Percentiles rank a stretch among this genome's conserved stretches.
These are phyloP conservation scores for Bostrychus sinensis DNA, from an alignment of 2,113 vertebrate genomes.

Conservation along the genomic window DNA sequence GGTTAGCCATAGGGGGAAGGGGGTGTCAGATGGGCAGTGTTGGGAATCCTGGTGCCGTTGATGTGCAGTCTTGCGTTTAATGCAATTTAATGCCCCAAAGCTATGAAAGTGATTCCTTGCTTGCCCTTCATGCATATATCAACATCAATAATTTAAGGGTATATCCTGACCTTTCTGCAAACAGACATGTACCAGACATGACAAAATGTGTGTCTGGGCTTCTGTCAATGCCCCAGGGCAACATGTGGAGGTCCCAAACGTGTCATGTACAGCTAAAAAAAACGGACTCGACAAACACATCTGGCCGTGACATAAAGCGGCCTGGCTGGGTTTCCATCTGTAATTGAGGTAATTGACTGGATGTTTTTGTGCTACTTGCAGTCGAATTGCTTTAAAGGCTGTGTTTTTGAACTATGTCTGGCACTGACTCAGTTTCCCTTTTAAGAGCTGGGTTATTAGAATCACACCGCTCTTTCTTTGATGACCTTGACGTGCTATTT, in stretches of 20 bases:
- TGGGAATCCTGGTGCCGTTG: conserved; percentile 56
- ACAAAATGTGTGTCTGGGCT: conserved; percentile 21
- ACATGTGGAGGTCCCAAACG: conserved; percentile 1
- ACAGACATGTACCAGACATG: conserved; percentile 18
- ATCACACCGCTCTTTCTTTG: conserved; percentile 35
- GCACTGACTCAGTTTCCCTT: conserved; percentile 27
- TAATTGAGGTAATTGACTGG: conserved; percentile 59
- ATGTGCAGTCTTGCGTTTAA: conserved; percentile 67
- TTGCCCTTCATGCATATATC: conserved; percentile 41
- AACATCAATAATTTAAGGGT: conserved; percentile 62
- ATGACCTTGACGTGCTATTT: conserved; percentile 45
- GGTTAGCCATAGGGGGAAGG: conserved; percentile 27
- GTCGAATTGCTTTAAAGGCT: conserved; percentile 17
- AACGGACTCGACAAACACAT: conserved; percentile 20
- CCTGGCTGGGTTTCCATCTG: conserved; percentile 58
- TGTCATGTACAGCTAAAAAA: neutral
- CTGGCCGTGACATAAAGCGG: conserved; percentile 45
- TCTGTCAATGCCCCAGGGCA: neutral
- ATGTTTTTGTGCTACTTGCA: conserved; percentile 58
- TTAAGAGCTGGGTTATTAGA: conserved; percentile 48
- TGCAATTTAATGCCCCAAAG: conserved; percentile 63
- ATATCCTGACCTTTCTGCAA: conserved; percentile 1
- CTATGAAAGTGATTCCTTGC: conserved; percentile 53
- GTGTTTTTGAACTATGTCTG: conserved; percentile 28
- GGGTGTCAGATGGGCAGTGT: conserved; percentile 36